Evolutionary conservation across 2,113 vertebrate species (phyloP).

Genomic region (Chroicocephalus ridibundus): DNA sequence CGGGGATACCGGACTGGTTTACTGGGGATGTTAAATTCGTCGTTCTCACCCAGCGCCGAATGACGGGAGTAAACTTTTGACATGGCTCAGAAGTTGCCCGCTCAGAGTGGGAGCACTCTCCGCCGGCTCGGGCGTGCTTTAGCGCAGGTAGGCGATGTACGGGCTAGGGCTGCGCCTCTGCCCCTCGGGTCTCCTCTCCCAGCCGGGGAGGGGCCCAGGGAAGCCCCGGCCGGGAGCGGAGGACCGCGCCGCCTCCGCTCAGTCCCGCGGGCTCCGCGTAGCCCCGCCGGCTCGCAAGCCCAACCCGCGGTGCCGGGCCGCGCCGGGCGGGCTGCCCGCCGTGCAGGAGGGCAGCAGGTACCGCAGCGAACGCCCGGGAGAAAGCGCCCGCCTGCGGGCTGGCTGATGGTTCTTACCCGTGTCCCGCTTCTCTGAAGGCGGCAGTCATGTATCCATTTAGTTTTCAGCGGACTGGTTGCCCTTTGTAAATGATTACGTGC

Average conservation of each 20-base stretch:
- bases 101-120: not conserved
- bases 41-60: not conserved
- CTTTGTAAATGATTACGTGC: not conserved
- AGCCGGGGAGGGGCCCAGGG: too few relatives aligned
- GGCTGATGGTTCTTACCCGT: fast-evolving
- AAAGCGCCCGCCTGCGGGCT: too few relatives aligned
- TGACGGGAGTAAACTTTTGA: not conserved
- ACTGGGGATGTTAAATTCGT: fast-evolving
- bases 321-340: not conserved
- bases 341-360: too few relatives aligned
- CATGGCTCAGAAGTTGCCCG: fast-evolving
- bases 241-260: not conserved
- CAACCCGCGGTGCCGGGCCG: not conserved
- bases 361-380: too few relatives aligned
- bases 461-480: not conserved
- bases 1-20: too few relatives aligned
- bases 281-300: not conserved
- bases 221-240: too few relatives aligned
- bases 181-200: not conserved
- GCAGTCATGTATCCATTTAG: not conserved
- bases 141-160: not conserved
- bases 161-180: not conserved
- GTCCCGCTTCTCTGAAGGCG: not conserved
- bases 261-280: not conserved
- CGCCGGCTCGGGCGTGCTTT: not conserved